These are phyloP conservation scores for Drosophila acutilabella DNA, from an alignment of 2,888 invertebrate species.

Conservation along the genomic window DNA sequence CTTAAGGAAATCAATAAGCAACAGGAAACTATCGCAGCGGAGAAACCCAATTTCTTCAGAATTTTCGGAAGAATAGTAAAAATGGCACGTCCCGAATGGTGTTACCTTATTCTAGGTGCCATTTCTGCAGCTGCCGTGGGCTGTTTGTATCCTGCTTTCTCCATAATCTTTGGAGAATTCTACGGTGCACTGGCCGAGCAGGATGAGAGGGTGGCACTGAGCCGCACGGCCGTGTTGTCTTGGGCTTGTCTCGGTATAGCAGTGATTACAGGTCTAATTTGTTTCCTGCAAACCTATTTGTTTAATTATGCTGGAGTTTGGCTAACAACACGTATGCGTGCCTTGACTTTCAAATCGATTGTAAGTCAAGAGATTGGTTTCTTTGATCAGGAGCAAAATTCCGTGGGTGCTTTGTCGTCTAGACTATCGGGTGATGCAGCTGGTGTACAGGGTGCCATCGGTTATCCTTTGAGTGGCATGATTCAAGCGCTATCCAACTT, in stretches of 20 bases:
- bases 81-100: conserved; percentile 89
- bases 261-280: conserved; percentile 88
- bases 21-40: conserved; percentile 23
- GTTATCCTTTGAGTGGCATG: conserved; percentile 89
- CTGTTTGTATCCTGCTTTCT: conserved; percentile 90
- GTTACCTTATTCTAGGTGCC: conserved; percentile 87
- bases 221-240: conserved; percentile 87
- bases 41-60: conserved; percentile 82
- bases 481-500: conserved; percentile 89
- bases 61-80: conserved; percentile 87
- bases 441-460: conserved; percentile 91
- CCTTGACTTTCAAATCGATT: conserved; percentile 88
- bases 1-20: conserved; percentile 58
- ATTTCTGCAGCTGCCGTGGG: conserved; percentile 89
- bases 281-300: conserved; percentile 90
- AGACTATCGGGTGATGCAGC: conserved; percentile 90
- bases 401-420: conserved; percentile 89
- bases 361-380: conserved; percentile 90
- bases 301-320: conserved; percentile 92
- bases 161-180: conserved; percentile 91
- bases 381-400: conserved; percentile 89
- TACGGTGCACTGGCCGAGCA: conserved; percentile 89
- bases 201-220: conserved; percentile 87
- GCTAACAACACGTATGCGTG: conserved; percentile 89
- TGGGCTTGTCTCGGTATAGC: conserved; percentile 89